Conservation (phyloP, 2,888 invertebrate genomes). For the Stomorhina lunata region DNA sequence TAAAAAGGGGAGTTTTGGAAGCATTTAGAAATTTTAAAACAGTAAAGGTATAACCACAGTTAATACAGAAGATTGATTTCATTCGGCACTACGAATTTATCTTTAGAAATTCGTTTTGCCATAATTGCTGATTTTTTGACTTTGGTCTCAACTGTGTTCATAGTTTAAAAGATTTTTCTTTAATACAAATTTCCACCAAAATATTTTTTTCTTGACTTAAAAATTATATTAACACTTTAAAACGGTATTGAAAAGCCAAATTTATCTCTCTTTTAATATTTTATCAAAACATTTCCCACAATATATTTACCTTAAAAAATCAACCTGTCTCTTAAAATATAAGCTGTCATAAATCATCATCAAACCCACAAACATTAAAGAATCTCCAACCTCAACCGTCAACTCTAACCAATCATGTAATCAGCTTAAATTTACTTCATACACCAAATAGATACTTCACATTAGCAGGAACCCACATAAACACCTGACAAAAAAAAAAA, state of each 20-base stretch:
- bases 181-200: no score
- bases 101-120: no score
- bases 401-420: conserved; percentile 53
- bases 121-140: no score
- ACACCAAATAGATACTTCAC: conserved; percentile 12
- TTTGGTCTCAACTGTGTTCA: no score
- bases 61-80: no score
- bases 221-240: conserved; percentile 40
- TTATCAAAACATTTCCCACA: neutral
- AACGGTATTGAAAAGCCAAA: conserved; percentile 19
- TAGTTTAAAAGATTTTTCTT: no score
- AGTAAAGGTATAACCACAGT: no score
- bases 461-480: neutral
- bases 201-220: no score
- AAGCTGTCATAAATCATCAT: conserved; percentile 63
- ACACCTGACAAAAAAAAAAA: neutral
- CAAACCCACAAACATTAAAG: conserved; percentile 40
- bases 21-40: no score
- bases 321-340: conserved; percentile 37
- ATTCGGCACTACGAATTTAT: no score
- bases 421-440: conserved; percentile 41
- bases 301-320: conserved; percentile 12
- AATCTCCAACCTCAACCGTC: conserved; percentile 36
- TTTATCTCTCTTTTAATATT: neutral
- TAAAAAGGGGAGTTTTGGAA: no score